These are phyloP conservation scores for Cantharis flavilabris DNA, from an alignment of 2,888 invertebrate species.

Conservation along the genomic window DNA sequence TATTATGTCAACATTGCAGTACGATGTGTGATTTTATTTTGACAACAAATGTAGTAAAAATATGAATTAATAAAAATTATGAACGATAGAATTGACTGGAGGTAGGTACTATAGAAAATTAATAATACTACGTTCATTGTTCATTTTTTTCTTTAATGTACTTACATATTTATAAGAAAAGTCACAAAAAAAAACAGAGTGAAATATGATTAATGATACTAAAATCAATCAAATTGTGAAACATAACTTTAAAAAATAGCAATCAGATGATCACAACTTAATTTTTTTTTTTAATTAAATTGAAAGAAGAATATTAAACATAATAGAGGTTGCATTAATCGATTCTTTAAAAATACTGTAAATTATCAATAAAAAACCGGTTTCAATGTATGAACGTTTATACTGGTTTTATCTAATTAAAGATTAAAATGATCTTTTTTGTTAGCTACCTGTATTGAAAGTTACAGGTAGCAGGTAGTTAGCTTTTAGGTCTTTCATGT, in stretches of 20 bases:
- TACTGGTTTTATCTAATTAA: slow-evolving; percentile 1
- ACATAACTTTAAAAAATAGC: not conserved
- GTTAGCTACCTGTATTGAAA: slow-evolving; percentile 16
- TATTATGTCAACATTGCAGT: not conserved
- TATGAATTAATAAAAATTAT: not conserved
- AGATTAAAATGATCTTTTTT: slow-evolving; percentile 13
- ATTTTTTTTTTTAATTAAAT: not conserved
- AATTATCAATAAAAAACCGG: not conserved
- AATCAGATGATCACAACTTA: not conserved
- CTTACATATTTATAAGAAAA: not conserved
- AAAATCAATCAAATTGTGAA: not conserved
- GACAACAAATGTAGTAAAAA: not conserved
- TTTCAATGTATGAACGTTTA: not conserved
- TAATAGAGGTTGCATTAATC: not conserved
- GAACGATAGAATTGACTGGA: not conserved
- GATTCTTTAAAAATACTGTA: not conserved
- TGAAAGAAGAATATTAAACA: not conserved
- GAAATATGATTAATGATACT: not conserved
- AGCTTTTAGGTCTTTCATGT: slow-evolving; percentile 4
- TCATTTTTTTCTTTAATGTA: not conserved
- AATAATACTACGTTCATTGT: not conserved
- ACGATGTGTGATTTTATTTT: not conserved
- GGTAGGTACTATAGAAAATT: not conserved
- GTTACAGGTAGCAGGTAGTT: slow-evolving; percentile 19
- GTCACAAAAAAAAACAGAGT: not conserved